These are phyloP conservation scores for Atopsyche davidsoni DNA, from an alignment of 1,140 invertebrate genomes.

Conservation along the genomic window DNA sequence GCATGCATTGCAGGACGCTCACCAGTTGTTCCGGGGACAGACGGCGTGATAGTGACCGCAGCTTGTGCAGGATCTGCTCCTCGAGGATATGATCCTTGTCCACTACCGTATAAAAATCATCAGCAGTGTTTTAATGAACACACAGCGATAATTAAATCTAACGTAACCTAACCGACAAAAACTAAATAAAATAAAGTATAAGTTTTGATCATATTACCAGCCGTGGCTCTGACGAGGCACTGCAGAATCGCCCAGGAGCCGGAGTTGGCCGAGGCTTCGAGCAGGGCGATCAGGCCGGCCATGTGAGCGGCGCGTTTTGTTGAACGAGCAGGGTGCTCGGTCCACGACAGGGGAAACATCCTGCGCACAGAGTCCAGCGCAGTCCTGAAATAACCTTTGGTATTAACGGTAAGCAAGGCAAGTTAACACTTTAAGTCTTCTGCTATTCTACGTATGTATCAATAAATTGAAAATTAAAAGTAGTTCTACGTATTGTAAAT, in stretches of 20 bases:
- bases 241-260: slow-evolving; percentile 12
- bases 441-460: too few species aligned
- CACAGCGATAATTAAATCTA: too few species aligned
- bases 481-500: too few species aligned
- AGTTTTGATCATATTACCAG: slow-evolving; percentile 1
- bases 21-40: slow-evolving; percentile 6
- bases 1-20: slow-evolving; percentile 6
- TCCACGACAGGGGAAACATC: slow-evolving; percentile 13
- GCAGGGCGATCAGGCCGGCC: slow-evolving; percentile 8
- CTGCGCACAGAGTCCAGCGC: slow-evolving; percentile 8
- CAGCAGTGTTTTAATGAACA: not conserved
- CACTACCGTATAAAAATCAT: slow-evolving; percentile 13
- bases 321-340: slow-evolving; percentile 11
- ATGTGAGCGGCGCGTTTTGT: slow-evolving; percentile 12
- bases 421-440: not conserved
- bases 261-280: slow-evolving; percentile 25
- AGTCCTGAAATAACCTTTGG: too few species aligned
- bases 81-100: slow-evolving; percentile 24
- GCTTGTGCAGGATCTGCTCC: slow-evolving; percentile 22
- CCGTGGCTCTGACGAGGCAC: slow-evolving; percentile 8
- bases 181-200: slow-evolving; percentile 1
- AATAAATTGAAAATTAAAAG: too few species aligned
- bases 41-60: slow-evolving; percentile 20
- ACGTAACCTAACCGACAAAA: too few species aligned
- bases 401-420: too few species aligned